Conservation (phyloP, 2,797 vertebrate species). For the Phalanger gymnotis region DNA sequence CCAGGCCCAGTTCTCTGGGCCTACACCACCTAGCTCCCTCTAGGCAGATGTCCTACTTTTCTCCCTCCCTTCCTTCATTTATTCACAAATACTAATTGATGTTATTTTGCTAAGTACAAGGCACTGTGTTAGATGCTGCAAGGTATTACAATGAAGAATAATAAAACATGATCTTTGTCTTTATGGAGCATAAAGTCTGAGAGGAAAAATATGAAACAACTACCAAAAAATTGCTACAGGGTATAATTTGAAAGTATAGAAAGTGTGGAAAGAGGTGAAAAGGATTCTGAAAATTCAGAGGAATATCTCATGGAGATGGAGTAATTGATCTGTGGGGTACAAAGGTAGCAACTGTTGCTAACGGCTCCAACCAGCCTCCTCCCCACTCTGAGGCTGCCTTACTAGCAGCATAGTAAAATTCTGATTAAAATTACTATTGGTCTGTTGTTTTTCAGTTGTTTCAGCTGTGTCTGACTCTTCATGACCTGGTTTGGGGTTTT, state of each 20-base stretch:
- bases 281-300: background rate
- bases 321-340: background rate
- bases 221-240: background rate
- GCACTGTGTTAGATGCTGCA: background rate
- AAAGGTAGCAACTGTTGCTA: background rate
- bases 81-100: background rate
- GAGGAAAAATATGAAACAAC: background rate
- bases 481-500: background rate
- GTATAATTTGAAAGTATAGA: background rate
- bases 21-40: background rate
- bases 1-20: background rate
- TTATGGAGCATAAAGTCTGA: background rate
- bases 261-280: background rate
- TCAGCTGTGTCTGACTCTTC: background rate
- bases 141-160: background rate
- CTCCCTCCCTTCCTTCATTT: background rate
- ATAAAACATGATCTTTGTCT: background rate
- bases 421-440: background rate
- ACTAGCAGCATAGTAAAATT: background rate
- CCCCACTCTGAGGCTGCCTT: background rate
- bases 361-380: background rate
- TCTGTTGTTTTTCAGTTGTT: background rate
- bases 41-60: background rate
- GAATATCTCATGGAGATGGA: background rate
- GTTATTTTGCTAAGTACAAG: background rate